Evolutionary conservation across 92 coral and sea anemone species (phyloP).

Genomic region (Umimayanthus kanabou): DNA sequence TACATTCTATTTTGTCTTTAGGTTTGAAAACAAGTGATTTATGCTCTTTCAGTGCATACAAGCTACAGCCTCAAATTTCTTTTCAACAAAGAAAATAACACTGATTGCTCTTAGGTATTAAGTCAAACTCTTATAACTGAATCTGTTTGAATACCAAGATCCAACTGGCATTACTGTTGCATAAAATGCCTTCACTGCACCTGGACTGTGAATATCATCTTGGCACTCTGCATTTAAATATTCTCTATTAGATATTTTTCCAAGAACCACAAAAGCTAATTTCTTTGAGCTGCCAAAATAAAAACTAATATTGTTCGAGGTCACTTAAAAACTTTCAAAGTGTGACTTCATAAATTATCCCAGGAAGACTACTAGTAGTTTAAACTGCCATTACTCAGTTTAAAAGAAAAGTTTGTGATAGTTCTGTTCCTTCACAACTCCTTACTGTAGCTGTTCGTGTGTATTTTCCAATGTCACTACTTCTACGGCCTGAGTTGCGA

Average conservation of each 20-base stretch:
- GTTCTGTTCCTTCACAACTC: conserved; percentile 1
- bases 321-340: background rate
- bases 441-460: conserved; percentile 54
- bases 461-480: conserved; percentile 95
- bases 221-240: no score
- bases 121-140: background rate
- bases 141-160: background rate
- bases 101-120: background rate
- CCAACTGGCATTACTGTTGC: background rate
- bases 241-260: no score
- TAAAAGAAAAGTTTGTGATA: conserved; percentile 16
- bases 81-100: no score
- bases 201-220: background rate
- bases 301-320: background rate
- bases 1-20: background rate
- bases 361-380: background rate
- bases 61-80: background rate
- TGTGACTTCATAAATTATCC: background rate
- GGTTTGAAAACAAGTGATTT: background rate
- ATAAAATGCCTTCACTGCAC: background rate
- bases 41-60: background rate
- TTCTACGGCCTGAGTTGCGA: conserved; percentile 98
- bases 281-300: background rate
- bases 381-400: background rate
- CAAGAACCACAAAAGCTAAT: background rate